Percentiles rank a stretch among this genome's conserved stretches.
Evolutionary conservation across 2,888 invertebrate species (phyloP).

Genomic region (Melinaea menophilus): DNA sequence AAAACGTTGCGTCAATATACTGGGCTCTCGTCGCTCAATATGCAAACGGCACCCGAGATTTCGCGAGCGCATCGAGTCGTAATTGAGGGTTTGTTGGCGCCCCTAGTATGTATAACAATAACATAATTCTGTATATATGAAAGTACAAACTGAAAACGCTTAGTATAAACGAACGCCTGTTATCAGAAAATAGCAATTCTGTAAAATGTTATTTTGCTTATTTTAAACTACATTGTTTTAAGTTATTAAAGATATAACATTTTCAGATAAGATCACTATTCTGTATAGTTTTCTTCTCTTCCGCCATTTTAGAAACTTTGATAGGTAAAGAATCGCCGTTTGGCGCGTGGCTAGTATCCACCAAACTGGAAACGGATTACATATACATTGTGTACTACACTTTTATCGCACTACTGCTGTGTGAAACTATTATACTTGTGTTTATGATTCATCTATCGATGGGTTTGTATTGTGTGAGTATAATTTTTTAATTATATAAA

Average conservation of each 20-base stretch:
- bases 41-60: too few relatives aligned
- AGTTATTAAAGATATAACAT: not conserved
- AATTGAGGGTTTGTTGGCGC: too few relatives aligned
- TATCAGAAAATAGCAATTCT: too few relatives aligned
- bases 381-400: conserved; percentile 29
- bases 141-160: too few relatives aligned
- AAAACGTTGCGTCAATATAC: too few relatives aligned
- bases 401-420: conserved; percentile 36
- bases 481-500: not conserved
- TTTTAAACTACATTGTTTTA: too few relatives aligned
- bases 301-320: conserved; percentile 37
- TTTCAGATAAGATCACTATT: conserved; percentile 43
- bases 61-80: too few relatives aligned
- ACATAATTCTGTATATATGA: too few relatives aligned
- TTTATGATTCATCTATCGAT: conserved; percentile 34
- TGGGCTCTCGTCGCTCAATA: too few relatives aligned
- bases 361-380: conserved; percentile 12
- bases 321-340: conserved; percentile 26
- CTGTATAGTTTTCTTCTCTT: conserved; percentile 37
- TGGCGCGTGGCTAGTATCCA: conserved; percentile 21
- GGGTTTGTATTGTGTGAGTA: conserved; percentile 41
- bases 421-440: conserved; percentile 37
- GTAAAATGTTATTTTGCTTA: too few relatives aligned
- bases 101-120: too few relatives aligned
- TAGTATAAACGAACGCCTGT: too few relatives aligned